Percentiles rank a stretch among this genome's conserved stretches.
phyloP scores from a whole-genome alignment of 2,797 vertebrate genomes.

The Thunnus albacares region DNA sequence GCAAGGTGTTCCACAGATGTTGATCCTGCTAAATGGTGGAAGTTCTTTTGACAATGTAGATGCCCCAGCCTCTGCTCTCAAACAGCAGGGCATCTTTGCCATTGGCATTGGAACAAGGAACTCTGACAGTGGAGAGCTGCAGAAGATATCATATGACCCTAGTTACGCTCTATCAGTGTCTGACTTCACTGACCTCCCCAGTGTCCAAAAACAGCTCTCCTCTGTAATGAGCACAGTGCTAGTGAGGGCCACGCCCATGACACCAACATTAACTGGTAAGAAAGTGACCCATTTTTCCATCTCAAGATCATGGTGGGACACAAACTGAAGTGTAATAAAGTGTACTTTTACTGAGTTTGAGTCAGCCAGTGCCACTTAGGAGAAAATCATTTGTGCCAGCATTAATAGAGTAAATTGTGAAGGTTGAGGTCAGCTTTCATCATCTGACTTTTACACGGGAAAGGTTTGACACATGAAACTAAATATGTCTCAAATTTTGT shows the following conservation, averaged over 20 bases:
- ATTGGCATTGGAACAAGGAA: too few species aligned
- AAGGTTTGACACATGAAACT: not conserved
- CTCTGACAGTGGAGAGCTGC: too few species aligned
- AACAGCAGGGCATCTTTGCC: too few species aligned
- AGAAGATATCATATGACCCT: too few species aligned
- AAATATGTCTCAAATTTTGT: too few species aligned
- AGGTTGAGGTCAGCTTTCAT: too few species aligned
- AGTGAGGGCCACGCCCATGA: constrained; percentile 12
- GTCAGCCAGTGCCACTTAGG: constrained; percentile 29
- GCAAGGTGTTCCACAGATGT: constrained; percentile 69
- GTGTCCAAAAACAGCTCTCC: constrained; percentile 44
- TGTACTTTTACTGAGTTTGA: not conserved
- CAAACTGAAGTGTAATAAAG: not conserved
- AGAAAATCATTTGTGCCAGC: constrained; percentile 4
- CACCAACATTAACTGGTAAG: constrained; percentile 51
- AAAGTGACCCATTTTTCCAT: too few species aligned
- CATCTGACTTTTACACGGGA: not conserved
- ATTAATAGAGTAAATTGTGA: constrained; percentile 12
- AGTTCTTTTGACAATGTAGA: constrained; percentile 67
- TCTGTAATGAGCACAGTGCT: constrained; percentile 16
- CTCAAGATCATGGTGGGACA: not conserved
- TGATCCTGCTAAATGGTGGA: constrained; percentile 75
- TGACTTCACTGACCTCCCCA: constrained; percentile 65
- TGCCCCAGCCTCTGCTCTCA: constrained; percentile 39
- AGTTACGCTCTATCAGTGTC: constrained; percentile 4